Evolutionary conservation across 2,797 vertebrate species (phyloP).

Genomic region (Gouania willdenowi): DNA sequence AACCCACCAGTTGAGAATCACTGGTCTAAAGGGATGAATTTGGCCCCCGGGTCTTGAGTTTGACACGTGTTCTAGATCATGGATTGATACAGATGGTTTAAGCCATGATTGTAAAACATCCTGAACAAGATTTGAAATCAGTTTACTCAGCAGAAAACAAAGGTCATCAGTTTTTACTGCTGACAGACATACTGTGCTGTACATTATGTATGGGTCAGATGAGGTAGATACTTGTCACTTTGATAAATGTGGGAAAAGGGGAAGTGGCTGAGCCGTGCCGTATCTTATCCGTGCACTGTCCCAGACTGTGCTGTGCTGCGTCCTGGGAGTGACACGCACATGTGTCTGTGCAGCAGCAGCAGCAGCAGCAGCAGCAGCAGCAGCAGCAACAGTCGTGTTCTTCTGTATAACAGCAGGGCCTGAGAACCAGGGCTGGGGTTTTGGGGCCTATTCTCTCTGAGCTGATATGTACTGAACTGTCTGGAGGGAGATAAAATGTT

Average conservation of each 20-base stretch:
- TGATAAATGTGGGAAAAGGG: constrained; percentile 65
- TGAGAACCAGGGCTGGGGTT: constrained; percentile 28
- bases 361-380: constrained; percentile 26
- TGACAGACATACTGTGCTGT: background rate
- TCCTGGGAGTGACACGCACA: constrained; percentile 61
- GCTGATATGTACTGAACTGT: constrained; percentile 33
- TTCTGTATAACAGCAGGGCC: constrained; percentile 11
- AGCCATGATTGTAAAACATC: no score
- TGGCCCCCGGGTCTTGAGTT: no score
- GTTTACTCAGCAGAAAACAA: background rate
- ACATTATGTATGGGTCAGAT: constrained; percentile 29
- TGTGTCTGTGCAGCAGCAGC: constrained; percentile 50
- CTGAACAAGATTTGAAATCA: no score
- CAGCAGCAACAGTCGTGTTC: constrained; percentile 19
- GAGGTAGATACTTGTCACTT: constrained; percentile 40
- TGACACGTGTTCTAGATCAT: no score
- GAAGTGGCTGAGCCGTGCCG: constrained; percentile 42
- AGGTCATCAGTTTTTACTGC: background rate
- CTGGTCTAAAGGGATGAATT: no score
- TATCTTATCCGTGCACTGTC: constrained; percentile 63
- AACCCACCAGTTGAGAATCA: no score
- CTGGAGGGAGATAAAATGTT: constrained; percentile 15
- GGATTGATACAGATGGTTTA: no score
- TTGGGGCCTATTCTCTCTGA: constrained; percentile 19
- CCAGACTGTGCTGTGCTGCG: constrained; percentile 46